Evolutionary conservation across 2,797 vertebrate genomes (phyloP).

Genomic region (Knipowitschia caucasica): DNA sequence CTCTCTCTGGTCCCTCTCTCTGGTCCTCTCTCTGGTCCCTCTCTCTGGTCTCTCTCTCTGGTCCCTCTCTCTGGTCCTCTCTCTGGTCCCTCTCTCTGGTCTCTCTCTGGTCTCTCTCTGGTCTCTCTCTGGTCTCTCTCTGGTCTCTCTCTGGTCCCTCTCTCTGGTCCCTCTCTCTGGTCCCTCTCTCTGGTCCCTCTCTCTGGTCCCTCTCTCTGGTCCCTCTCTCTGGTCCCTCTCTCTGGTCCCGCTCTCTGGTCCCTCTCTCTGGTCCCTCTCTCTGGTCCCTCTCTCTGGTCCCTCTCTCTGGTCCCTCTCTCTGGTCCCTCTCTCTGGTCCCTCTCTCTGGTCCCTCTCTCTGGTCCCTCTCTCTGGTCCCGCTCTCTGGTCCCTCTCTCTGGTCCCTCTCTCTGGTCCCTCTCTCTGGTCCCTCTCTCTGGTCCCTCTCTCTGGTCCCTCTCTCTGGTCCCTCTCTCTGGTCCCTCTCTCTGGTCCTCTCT

Average conservation of each 20-base stretch:
- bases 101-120: background rate
- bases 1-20: background rate
- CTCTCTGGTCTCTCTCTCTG: too few species aligned
- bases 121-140: background rate
- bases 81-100: background rate
- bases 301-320: background rate
- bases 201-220: background rate
- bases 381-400: background rate
- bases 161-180: background rate
- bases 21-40: background rate
- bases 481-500: too few species aligned
- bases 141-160: background rate
- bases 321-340: background rate
- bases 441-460: background rate
- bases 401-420: background rate
- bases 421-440: background rate
- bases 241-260: background rate
- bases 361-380: background rate
- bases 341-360: background rate
- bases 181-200: background rate
- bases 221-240: constrained; percentile 1
- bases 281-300: constrained; percentile 1
- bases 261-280: background rate
- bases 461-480: background rate
- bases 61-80: background rate